A percentile compares a stretch with the other conserved stretches of the same genome.
phyloP scores from a whole-genome alignment of 2,888 invertebrate species.

The Pandemis cinnamomeana region DNA sequence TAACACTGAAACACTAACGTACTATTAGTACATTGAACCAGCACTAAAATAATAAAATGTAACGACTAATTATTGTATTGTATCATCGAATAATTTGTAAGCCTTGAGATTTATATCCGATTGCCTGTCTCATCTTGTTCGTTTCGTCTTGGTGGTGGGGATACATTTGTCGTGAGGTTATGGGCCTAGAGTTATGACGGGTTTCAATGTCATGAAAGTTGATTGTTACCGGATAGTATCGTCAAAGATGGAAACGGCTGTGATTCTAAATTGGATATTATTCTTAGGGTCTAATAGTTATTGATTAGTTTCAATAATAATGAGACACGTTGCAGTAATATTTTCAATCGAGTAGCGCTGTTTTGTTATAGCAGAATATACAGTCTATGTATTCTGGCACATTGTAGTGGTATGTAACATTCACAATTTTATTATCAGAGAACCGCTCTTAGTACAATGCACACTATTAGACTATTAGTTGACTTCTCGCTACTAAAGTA shows the following conservation, averaged over 20 bases:
- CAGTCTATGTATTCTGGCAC: conserved; percentile 59
- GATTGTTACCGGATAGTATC: conserved; percentile 1
- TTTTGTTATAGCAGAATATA: conserved; percentile 52
- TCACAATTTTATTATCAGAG: conserved; percentile 39
- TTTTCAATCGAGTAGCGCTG: conserved; percentile 44
- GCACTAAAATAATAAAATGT: conserved; percentile 50
- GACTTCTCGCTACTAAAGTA: conserved; percentile 44
- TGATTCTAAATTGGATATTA: conserved; percentile 14
- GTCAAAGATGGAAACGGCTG: conserved; percentile 14
- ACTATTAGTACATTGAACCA: conserved; percentile 52
- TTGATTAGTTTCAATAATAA: background rate
- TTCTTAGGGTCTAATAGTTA: conserved; percentile 5
- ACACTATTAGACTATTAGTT: conserved; percentile 52
- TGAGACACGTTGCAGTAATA: conserved; percentile 3
- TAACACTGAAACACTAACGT: conserved; percentile 73
- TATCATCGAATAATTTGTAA: conserved; percentile 42
- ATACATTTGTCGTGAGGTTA: conserved; percentile 49
- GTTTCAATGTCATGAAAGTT: background rate
- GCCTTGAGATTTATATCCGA: conserved; percentile 42
- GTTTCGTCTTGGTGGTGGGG: conserved; percentile 54
- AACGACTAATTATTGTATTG: conserved; percentile 42
- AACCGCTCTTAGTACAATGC: conserved; percentile 50
- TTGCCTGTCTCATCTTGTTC: conserved; percentile 70
- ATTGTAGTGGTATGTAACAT: conserved; percentile 51
- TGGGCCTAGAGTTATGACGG: conserved; percentile 43